phyloP scores from a whole-genome alignment of 2,797 vertebrate species.

The Scolopax bukidnonensis region DNA sequence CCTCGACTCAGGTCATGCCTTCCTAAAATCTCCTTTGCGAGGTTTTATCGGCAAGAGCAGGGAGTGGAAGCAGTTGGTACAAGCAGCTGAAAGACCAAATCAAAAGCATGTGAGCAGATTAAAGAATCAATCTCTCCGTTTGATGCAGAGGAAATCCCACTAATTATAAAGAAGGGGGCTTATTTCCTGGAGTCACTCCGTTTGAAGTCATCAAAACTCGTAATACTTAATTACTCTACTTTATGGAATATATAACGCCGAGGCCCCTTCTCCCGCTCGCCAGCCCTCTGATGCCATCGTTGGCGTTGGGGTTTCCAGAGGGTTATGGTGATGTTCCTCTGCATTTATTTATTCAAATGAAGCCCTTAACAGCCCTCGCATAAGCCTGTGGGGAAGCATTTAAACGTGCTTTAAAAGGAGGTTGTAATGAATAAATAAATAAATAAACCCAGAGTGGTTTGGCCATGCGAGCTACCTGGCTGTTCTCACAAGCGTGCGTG shows the following conservation, averaged over 20 bases:
- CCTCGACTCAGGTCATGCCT: constrained; percentile 51
- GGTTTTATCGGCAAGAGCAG: constrained; percentile 49
- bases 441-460: neutral
- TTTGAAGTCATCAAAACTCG: constrained; percentile 57
- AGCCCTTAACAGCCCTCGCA: neutral
- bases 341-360: neutral
- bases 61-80: constrained; percentile 72
- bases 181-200: constrained; percentile 67
- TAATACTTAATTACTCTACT: constrained; percentile 40
- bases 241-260: neutral
- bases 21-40: constrained; percentile 60
- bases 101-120: constrained; percentile 88
- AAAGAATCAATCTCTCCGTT: constrained; percentile 76
- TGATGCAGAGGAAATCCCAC: constrained; percentile 67
- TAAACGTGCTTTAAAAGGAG: neutral
- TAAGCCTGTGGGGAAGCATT: neutral
- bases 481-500: neutral
- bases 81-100: constrained; percentile 78
- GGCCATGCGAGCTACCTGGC: neutral
- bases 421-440: neutral
- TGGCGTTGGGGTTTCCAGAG: neutral
- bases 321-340: neutral
- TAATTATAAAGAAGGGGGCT: constrained; percentile 69
- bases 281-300: neutral
- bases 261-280: neutral